These are phyloP conservation scores for Paracanthobrama guichenoti DNA, from an alignment of 2,113 vertebrate genomes.

Conservation along the genomic window DNA sequence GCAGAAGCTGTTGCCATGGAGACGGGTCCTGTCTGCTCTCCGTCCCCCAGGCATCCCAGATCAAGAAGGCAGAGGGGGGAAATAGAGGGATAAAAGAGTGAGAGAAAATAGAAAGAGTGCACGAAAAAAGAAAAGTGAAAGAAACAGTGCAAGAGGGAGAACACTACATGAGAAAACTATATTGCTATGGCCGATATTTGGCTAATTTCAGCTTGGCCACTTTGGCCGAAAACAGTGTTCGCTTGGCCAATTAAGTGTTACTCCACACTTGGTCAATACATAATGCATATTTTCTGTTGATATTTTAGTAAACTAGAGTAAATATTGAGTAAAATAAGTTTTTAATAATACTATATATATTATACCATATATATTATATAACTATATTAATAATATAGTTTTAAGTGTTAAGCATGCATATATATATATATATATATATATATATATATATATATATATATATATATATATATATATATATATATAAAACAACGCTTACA, in stretches of 20 bases:
- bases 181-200: neutral
- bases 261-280: neutral
- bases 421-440: no score
- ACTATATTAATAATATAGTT: no score
- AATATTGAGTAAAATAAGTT: neutral
- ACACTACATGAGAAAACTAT: neutral
- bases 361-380: neutral
- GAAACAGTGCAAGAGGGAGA: neutral
- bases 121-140: constrained; percentile 8
- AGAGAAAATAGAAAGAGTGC: constrained; percentile 54
- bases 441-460: no score
- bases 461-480: no score
- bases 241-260: neutral
- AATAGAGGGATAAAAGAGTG: constrained; percentile 38
- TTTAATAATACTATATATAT: neutral
- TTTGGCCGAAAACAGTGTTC: neutral
- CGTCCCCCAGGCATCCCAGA: constrained; percentile 80
- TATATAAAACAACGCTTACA: no score
- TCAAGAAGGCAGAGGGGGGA: constrained; percentile 67
- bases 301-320: neutral
- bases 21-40: constrained; percentile 80
- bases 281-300: neutral
- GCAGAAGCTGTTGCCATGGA: constrained; percentile 82
- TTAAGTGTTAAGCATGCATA: no score
- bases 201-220: neutral